Evolutionary conservation across 1,140 invertebrate genomes (phyloP), one percentile per base, ranked within the genome.

Genomic region (Calliopsis andreniformis): DNA sequence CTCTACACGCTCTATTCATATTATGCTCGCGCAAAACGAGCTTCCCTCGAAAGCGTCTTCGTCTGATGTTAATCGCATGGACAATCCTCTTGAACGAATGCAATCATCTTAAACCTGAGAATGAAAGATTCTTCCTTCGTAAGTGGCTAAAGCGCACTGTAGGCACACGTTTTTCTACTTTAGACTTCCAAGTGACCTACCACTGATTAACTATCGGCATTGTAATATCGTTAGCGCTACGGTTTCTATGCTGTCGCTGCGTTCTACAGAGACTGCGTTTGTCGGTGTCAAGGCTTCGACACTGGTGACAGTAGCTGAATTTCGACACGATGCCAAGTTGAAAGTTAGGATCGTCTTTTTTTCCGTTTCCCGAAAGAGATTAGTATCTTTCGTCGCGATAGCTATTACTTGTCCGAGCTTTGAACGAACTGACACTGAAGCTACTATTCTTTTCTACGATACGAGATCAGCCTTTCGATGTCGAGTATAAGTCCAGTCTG

Each of bases 81-180:
- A 84, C 80, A 82, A 82, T 82, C 80, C 76, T 78, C 56, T 78
- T 59, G 68, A 78, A 82, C 68, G 68, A 78, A 82, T 82, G 75
- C 80, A 82, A 82, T 82, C 75, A 78, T 82, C 42, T n/a, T 82
- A 63, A 59, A 58, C 35, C 47, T 42, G 25, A 78, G 77, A 42
- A 66, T 12, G 66, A 56, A 67, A 67, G 45, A 63, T 62, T 78
- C 78, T 80, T 82, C 42, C 79, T 82, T 72, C 53, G 62, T 81
- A 82, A 71, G 35, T 72, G 68, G 51, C 45, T 78, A 70, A n/a
- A 82, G 79, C 67, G 28, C 67, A 23, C 58, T 43, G 72, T 81
- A 77, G 42, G 58, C 73, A 42, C 45, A 51, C 81, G 82, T 78
- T 78, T 75, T 78, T 78, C 63, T 72, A n/a, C n/a, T n/a, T n/a